Evolutionary conservation across 2,797 vertebrate genomes (phyloP).

Genomic region (Lemur catta): DNA sequence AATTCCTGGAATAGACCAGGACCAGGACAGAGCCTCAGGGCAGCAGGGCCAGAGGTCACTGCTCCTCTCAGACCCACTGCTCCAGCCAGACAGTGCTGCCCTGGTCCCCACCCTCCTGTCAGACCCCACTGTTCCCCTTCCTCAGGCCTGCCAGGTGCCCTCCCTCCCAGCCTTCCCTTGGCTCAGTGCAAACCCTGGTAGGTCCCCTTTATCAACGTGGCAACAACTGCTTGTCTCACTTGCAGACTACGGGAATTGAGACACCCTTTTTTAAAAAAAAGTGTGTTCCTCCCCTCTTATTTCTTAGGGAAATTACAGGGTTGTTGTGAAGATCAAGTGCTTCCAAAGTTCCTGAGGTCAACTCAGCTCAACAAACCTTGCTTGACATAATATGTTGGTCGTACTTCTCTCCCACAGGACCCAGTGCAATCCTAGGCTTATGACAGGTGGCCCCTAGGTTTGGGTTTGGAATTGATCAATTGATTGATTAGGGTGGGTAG

Average conservation of each 20-base stretch:
- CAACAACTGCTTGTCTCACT: too few species aligned
- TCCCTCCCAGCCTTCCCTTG: neutral
- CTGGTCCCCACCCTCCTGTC: too few species aligned
- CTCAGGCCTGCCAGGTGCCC: too few species aligned
- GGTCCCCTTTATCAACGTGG: neutral
- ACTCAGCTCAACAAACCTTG: neutral
- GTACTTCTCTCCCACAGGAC: neutral
- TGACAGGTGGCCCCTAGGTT: neutral
- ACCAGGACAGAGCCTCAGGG: neutral
- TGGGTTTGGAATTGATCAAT: neutral
- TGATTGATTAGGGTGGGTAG: neutral
- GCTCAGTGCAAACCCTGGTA: neutral
- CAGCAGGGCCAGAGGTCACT: too few species aligned
- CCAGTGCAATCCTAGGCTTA: neutral
- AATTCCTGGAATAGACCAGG: neutral
- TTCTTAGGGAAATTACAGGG: rapidly evolving
- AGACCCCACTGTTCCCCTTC: too few species aligned
- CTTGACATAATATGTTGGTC: neutral
- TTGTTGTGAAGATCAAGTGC: neutral
- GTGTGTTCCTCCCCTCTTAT: neutral
- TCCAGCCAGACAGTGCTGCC: too few species aligned
- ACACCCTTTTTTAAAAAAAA: neutral
- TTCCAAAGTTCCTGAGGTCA: neutral
- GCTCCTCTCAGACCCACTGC: neutral
- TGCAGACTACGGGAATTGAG: neutral